Conservation (phyloP, 2,113 vertebrate species). For the Sinocyclocheilus rhinocerous region DNA sequence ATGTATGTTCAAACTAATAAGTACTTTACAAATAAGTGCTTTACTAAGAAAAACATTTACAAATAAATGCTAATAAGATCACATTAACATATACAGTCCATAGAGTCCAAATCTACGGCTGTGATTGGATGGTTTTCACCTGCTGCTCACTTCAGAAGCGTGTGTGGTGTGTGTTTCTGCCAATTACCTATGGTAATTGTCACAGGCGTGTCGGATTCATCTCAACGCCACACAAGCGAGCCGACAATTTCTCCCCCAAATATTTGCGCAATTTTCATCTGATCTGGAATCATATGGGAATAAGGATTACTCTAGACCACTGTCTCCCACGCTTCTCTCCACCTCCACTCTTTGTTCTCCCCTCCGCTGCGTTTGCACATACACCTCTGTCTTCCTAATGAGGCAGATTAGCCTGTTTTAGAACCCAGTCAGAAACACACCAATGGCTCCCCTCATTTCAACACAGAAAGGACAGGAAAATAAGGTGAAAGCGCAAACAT, state of each 20-base stretch:
- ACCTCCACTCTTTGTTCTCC: constrained; percentile 42
- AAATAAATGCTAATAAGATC: not conserved
- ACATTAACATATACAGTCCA: constrained; percentile 1
- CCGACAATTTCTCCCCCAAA: constrained; percentile 28
- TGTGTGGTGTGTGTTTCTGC: not conserved
- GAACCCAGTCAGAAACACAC: constrained; percentile 19
- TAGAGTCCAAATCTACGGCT: not conserved
- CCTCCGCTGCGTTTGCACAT: constrained; percentile 14
- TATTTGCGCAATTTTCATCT: constrained; percentile 51
- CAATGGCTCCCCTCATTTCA: constrained; percentile 18
- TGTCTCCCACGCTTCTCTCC: constrained; percentile 21
- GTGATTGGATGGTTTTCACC: not conserved
- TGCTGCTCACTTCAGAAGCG: constrained; percentile 13
- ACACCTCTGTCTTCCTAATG: constrained; percentile 37
- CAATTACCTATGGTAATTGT: constrained; percentile 25
- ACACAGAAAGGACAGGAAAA: constrained; percentile 24
- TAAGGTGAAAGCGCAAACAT: not conserved
- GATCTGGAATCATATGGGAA: constrained; percentile 49
- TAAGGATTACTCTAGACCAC: constrained; percentile 51
- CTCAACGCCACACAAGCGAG: constrained; percentile 37
- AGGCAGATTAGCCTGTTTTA: constrained; percentile 44
- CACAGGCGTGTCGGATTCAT: constrained; percentile 18
- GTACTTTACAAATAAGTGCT: not conserved
- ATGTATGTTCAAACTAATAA: not conserved
- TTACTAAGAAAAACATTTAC: not conserved